These are phyloP conservation scores for Melipona beecheii DNA, from an alignment of 2,888 invertebrate species.

Conservation along the genomic window DNA sequence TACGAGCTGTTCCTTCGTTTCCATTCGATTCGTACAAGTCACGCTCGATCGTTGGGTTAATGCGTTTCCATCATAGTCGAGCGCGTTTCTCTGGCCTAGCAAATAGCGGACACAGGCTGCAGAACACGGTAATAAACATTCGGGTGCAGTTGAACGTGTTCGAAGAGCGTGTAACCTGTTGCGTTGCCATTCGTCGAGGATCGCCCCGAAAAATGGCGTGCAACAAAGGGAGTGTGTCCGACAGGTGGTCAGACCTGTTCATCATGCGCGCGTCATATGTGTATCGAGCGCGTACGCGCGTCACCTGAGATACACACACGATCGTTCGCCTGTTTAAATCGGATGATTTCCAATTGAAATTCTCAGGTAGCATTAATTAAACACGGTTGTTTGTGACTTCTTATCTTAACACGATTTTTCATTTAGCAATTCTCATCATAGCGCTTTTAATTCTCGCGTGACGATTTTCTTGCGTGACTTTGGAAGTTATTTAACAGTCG, in stretches of 20 bases:
- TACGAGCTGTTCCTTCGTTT: background rate
- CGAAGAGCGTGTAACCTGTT: slow-evolving; percentile 46
- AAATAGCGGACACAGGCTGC: slow-evolving; percentile 19
- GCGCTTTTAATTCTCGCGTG: background rate
- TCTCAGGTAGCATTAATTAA: background rate
- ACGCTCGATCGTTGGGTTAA: background rate
- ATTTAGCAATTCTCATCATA: background rate
- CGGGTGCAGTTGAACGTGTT: slow-evolving; percentile 40
- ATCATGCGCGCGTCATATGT: slow-evolving; percentile 52
- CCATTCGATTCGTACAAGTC: background rate
- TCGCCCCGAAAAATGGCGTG: slow-evolving; percentile 39
- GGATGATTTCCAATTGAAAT: slow-evolving; percentile 20
- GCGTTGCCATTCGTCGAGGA: slow-evolving; percentile 21
- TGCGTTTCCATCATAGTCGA: background rate
- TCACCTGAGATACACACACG: slow-evolving; percentile 3
- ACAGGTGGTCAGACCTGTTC: slow-evolving; percentile 55
- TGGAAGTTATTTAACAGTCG: background rate
- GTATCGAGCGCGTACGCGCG: slow-evolving; percentile 31
- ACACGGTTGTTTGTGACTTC: background rate
- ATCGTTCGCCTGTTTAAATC: slow-evolving; percentile 18
- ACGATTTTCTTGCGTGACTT: background rate
- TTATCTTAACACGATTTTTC: background rate
- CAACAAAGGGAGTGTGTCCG: slow-evolving; percentile 50
- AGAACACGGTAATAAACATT: slow-evolving; percentile 46
- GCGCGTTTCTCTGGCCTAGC: slow-evolving; percentile 13